These are phyloP conservation scores for Petrocephalus schoutedeni DNA, from an alignment of 2,797 vertebrate genomes.

Conservation along the genomic window DNA sequence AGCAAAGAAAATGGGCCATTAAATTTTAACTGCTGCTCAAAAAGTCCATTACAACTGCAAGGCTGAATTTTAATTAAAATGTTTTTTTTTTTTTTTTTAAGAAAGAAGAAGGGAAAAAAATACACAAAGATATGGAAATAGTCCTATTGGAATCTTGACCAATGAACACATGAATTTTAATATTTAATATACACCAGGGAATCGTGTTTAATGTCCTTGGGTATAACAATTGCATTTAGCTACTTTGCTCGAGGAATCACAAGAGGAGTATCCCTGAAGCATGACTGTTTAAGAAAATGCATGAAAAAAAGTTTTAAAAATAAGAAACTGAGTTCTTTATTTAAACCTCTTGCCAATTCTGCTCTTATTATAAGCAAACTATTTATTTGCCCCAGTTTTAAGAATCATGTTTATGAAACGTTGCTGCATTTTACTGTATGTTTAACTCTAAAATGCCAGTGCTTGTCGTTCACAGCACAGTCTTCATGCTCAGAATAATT, in stretches of 20 bases:
- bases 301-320: not conserved
- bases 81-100: not conserved
- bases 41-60: slow-evolving; percentile 28
- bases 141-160: slow-evolving; percentile 20
- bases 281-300: not conserved
- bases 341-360: not conserved
- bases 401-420: not conserved
- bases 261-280: not conserved
- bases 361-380: not conserved
- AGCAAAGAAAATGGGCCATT: slow-evolving; percentile 33
- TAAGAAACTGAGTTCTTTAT: not conserved
- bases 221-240: not conserved
- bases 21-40: slow-evolving; percentile 28
- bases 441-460: not conserved
- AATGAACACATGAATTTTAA: slow-evolving; percentile 24
- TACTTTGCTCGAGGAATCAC: not conserved
- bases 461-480: not conserved
- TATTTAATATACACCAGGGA: slow-evolving; percentile 12
- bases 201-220: not conserved
- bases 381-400: not conserved
- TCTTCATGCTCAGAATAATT: not conserved
- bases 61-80: slow-evolving; percentile 32
- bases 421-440: not conserved
- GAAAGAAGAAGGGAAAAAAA: slow-evolving; percentile 14
- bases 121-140: slow-evolving; percentile 21